These are phyloP conservation scores for Agrilus biguttatus DNA, from an alignment of 2,888 invertebrate genomes.

Conservation along the genomic window DNA sequence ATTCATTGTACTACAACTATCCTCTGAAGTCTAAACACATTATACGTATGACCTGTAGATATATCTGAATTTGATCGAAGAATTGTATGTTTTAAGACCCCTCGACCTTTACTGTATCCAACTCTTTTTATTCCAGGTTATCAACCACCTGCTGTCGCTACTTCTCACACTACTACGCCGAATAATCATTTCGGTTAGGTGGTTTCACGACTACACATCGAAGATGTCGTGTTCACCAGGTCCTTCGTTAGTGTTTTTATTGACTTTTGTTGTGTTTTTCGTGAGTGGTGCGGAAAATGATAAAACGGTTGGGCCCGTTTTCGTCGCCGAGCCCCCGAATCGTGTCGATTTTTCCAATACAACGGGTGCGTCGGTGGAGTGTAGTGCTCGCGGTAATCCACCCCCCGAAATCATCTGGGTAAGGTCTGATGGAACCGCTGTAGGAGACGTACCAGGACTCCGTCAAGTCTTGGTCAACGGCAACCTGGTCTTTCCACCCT, in stretches of 20 bases:
- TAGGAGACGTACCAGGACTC: slow-evolving; percentile 71
- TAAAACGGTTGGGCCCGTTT: slow-evolving; percentile 60
- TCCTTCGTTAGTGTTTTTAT: not conserved
- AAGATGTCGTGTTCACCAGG: too few relatives aligned
- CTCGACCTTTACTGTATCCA: too few relatives aligned
- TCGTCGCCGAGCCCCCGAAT: slow-evolving; percentile 82
- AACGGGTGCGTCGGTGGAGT: slow-evolving; percentile 84
- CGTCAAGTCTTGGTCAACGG: slow-evolving; percentile 73
- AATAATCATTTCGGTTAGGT: too few relatives aligned
- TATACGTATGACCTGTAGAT: too few relatives aligned
- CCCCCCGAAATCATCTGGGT: slow-evolving; percentile 89
- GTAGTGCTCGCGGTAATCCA: slow-evolving; percentile 81
- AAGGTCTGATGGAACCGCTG: slow-evolving; percentile 76
- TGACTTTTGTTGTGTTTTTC: slow-evolving; percentile 4
- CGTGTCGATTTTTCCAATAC: slow-evolving; percentile 89
- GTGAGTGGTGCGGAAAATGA: slow-evolving; percentile 17
- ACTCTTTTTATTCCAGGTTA: too few relatives aligned
- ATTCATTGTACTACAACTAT: too few relatives aligned
- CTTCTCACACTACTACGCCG: too few relatives aligned
- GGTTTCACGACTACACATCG: too few relatives aligned
- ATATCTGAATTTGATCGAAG: too few relatives aligned
- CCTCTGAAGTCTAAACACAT: too few relatives aligned
- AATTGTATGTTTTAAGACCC: too few relatives aligned
- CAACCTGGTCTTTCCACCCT: slow-evolving; percentile 85
- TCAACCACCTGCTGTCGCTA: too few relatives aligned